These are phyloP conservation scores for Sphaerophoria rueppellii DNA, from an alignment of 2,888 invertebrate genomes.

Conservation along the genomic window DNA sequence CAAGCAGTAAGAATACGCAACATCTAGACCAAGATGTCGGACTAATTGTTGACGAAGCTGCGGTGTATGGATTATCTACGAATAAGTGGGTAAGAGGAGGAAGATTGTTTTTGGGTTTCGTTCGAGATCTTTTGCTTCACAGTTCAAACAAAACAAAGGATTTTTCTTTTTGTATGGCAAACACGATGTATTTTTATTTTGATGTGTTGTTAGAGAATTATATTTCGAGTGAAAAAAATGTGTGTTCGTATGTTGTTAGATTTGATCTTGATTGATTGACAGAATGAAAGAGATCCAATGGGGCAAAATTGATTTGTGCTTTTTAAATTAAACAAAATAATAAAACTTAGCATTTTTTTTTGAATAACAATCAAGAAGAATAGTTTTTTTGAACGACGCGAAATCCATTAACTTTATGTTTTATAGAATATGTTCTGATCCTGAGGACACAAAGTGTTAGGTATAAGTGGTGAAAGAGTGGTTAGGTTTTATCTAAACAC, in stretches of 20 bases:
- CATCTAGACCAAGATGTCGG: slow-evolving; percentile 58
- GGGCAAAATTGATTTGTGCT: slow-evolving; percentile 75
- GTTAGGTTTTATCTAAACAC: slow-evolving; percentile 47
- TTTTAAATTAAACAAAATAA: slow-evolving; percentile 73
- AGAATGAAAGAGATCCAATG: slow-evolving; percentile 74
- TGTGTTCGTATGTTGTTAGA: slow-evolving; percentile 36
- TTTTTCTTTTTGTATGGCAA: slow-evolving; percentile 35
- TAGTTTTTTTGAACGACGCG: slow-evolving; percentile 24
- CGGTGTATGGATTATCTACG: slow-evolving; percentile 78
- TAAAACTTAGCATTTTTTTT: slow-evolving; percentile 76
- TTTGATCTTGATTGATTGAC: slow-evolving; percentile 48
- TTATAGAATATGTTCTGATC: slow-evolving; percentile 27
- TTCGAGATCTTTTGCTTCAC: slow-evolving; percentile 55
- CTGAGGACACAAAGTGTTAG: slow-evolving; percentile 37
- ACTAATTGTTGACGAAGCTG: slow-evolving; percentile 71
- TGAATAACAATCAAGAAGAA: slow-evolving; percentile 26
- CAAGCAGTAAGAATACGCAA: slow-evolving; percentile 54
- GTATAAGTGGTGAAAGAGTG: slow-evolving; percentile 33
- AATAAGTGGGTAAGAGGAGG: slow-evolving; percentile 73
- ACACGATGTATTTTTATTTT: slow-evolving; percentile 40
- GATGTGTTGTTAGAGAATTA: slow-evolving; percentile 72
- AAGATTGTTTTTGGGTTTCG: slow-evolving; percentile 46
- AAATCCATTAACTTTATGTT: slow-evolving; percentile 8
- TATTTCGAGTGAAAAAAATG: slow-evolving; percentile 47
- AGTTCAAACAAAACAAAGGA: slow-evolving; percentile 60